These are phyloP conservation scores for Camptogramma bilineatum DNA, from an alignment of 2,888 invertebrate species.

Conservation along the genomic window DNA sequence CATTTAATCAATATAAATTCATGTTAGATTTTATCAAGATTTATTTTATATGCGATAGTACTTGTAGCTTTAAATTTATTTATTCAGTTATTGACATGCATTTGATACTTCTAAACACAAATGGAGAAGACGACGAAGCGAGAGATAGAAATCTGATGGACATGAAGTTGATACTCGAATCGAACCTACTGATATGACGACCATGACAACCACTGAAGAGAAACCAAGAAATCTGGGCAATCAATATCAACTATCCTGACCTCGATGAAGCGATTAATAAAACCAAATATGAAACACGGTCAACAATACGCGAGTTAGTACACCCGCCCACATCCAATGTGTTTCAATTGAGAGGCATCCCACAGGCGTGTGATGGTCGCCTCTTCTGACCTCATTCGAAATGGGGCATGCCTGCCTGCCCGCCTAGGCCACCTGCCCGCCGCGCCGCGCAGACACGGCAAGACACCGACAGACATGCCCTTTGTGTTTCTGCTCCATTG, in stretches of 20 bases:
- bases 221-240: slow-evolving; percentile 23
- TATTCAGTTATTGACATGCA: slow-evolving; percentile 47
- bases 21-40: slow-evolving; percentile 46
- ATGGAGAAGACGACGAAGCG: slow-evolving; percentile 48
- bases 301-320: slow-evolving; percentile 50
- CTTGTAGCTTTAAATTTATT: slow-evolving; percentile 38
- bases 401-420: slow-evolving; percentile 48
- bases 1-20: slow-evolving; percentile 47
- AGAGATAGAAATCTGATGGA: slow-evolving; percentile 48
- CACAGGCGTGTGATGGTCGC: slow-evolving; percentile 56
- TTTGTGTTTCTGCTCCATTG: slow-evolving; percentile 47
- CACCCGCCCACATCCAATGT: slow-evolving; percentile 62
- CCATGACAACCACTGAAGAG: slow-evolving; percentile 24
- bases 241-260: slow-evolving; percentile 35
- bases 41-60: slow-evolving; percentile 37
- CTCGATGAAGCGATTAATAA: slow-evolving; percentile 46
- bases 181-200: slow-evolving; percentile 23
- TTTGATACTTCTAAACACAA: slow-evolving; percentile 49
- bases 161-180: slow-evolving; percentile 37
- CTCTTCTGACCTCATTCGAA: slow-evolving; percentile 70
- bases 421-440: slow-evolving; percentile 56
- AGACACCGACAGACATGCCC: slow-evolving; percentile 43
- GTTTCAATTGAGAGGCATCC: slow-evolving; percentile 69
- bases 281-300: slow-evolving; percentile 44
- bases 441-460: slow-evolving; percentile 16